Evolutionary conservation across 1,140 invertebrate genomes (phyloP).

Genomic region (Aphaenogaster floridana): DNA sequence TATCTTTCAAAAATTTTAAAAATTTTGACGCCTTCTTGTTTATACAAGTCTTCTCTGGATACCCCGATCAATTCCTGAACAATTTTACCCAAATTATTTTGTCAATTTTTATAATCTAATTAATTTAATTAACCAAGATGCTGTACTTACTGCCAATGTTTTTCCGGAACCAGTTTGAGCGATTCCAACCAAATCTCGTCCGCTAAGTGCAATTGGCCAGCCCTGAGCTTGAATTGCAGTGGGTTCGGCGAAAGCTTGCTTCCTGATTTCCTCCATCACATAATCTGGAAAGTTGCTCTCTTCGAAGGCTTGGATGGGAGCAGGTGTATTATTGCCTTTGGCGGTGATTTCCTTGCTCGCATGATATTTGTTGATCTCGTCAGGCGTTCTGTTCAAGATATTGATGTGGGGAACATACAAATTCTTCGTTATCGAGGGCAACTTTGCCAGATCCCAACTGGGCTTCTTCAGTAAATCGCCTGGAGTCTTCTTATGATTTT

Average conservation of each 20-base stretch:
- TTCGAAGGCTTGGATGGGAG: conserved; percentile 95
- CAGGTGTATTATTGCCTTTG: conserved; percentile 93
- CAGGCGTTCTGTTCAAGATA: conserved; percentile 90
- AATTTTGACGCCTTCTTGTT: not conserved
- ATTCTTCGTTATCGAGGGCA: conserved; percentile 96
- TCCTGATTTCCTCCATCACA: conserved; percentile 92
- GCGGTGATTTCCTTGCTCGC: conserved; percentile 94
- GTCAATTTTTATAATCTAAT: not conserved
- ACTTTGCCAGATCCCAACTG: conserved; percentile 92
- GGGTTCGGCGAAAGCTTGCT: conserved; percentile 94
- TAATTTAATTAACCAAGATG: conserved; percentile 7
- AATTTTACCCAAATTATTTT: not conserved
- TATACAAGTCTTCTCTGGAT: not conserved
- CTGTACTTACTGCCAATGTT: conserved; percentile 90
- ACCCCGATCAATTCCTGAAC: not conserved
- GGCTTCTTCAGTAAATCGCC: conserved; percentile 94
- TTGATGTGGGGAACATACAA: conserved; percentile 95
- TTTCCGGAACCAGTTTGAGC: conserved; percentile 98
- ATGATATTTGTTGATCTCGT: conserved; percentile 92
- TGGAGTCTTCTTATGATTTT: conserved; percentile 88
- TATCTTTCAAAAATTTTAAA: not conserved
- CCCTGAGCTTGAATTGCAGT: conserved; percentile 96
- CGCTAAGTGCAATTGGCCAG: conserved; percentile 97
- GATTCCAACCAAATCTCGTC: conserved; percentile 97
- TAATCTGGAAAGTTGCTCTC: conserved; percentile 96